These are phyloP conservation scores for Andrena flavipes DNA, from an alignment of 2,888 invertebrate genomes.

Conservation along the genomic window DNA sequence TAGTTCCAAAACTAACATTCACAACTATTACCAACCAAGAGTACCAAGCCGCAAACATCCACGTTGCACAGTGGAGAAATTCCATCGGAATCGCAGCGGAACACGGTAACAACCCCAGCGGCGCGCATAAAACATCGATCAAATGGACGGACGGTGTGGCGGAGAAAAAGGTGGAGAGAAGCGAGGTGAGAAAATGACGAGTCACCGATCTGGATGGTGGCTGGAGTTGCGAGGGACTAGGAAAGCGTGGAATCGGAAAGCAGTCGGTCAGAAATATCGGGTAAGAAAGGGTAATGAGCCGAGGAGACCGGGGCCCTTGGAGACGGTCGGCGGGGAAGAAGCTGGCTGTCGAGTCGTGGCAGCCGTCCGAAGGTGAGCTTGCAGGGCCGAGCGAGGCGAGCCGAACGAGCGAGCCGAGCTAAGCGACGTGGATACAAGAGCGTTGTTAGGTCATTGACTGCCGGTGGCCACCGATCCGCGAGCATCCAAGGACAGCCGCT, in stretches of 20 bases:
- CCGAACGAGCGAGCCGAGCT: slow-evolving; percentile 74
- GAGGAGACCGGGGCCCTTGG: slow-evolving; percentile 33
- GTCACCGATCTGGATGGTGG: background rate
- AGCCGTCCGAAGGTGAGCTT: slow-evolving; percentile 56
- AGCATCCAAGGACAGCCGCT: slow-evolving; percentile 84
- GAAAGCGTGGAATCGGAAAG: slow-evolving; percentile 10
- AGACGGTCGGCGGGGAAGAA: slow-evolving; percentile 35
- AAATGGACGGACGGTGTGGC: background rate
- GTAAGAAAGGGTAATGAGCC: slow-evolving; percentile 44
- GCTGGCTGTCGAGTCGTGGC: slow-evolving; percentile 13
- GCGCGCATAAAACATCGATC: background rate
- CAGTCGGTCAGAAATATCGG: slow-evolving; percentile 36
- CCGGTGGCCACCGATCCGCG: slow-evolving; percentile 83
- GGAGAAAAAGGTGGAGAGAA: background rate
- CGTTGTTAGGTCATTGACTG: slow-evolving; percentile 84
- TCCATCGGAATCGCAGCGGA: background rate
- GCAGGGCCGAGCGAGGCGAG: slow-evolving; percentile 67
- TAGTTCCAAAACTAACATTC: no score
- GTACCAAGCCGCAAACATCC: background rate
- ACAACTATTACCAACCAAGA: no score
- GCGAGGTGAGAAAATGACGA: background rate
- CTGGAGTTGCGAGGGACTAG: background rate
- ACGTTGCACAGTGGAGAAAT: background rate
- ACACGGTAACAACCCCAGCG: background rate
- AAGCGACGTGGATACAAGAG: slow-evolving; percentile 77